Conservation (phyloP, 2,888 invertebrate genomes). For the Brenthis ino region DNA sequence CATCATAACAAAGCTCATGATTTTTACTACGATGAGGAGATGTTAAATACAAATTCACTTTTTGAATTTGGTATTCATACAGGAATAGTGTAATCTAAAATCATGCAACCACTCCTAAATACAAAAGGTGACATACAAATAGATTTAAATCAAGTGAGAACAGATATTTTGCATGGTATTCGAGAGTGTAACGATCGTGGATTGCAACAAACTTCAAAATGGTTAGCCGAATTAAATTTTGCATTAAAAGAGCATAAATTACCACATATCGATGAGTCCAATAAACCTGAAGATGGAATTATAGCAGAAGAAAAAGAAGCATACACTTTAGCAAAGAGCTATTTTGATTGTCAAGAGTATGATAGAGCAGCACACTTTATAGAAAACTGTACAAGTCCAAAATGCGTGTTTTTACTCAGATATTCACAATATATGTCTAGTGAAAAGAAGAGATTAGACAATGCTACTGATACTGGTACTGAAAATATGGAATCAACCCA, state of each 20-base stretch:
- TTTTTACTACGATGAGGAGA: no score
- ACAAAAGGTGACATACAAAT: slow-evolving; percentile 69
- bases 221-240: slow-evolving; percentile 93
- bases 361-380: slow-evolving; percentile 92
- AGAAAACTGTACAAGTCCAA: slow-evolving; percentile 85
- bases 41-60: no score
- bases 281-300: slow-evolving; percentile 61
- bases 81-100: slow-evolving; percentile 27
- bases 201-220: slow-evolving; percentile 90
- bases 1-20: no score
- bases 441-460: slow-evolving; percentile 94
- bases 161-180: slow-evolving; percentile 69
- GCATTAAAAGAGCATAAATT: slow-evolving; percentile 86
- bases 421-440: slow-evolving; percentile 94
- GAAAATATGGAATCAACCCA: slow-evolving; percentile 73
- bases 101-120: slow-evolving; percentile 63
- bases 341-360: slow-evolving; percentile 95
- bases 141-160: slow-evolving; percentile 70
- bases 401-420: slow-evolving; percentile 91
- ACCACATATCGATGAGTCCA: slow-evolving; percentile 72
- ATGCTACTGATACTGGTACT: slow-evolving; percentile 70
- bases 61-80: slow-evolving; percentile 23
- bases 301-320: slow-evolving; percentile 85
- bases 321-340: slow-evolving; percentile 91
- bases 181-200: slow-evolving; percentile 90